phyloP scores from a whole-genome alignment of 2,797 vertebrate genomes.

The Ciconia nigra region DNA sequence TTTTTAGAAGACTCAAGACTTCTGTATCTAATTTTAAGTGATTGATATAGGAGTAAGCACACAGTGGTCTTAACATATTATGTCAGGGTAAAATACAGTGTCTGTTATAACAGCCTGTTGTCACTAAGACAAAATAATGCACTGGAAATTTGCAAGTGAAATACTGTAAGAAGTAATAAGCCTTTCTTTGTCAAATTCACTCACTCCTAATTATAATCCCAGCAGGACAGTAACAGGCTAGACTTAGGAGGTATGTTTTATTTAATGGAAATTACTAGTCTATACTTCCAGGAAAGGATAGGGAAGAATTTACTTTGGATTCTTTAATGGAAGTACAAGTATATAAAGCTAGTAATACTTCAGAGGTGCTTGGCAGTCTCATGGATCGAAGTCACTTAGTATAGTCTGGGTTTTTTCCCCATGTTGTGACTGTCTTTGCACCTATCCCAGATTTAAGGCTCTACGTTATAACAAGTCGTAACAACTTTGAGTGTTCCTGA shows the following conservation, averaged over 20 bases:
- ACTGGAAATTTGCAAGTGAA: background rate
- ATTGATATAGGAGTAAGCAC: background rate
- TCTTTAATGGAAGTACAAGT: background rate
- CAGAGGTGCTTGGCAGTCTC: background rate
- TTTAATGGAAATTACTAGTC: constrained; percentile 11
- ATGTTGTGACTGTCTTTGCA: background rate
- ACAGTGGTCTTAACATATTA: background rate
- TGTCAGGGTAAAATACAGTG: background rate
- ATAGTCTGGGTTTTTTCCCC: background rate
- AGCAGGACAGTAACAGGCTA: constrained; percentile 40
- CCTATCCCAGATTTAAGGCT: background rate
- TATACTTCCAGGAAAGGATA: background rate
- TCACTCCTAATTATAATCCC: constrained; percentile 52
- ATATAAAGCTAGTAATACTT: background rate
- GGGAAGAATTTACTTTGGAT: background rate
- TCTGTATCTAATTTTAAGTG: background rate
- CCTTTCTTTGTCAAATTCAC: constrained; percentile 34
- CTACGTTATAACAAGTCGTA: background rate
- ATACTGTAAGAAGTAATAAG: background rate
- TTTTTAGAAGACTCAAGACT: background rate
- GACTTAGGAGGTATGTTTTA: background rate
- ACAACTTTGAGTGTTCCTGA: background rate
- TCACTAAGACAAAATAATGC: background rate
- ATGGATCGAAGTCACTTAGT: background rate
- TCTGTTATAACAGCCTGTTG: background rate